These are phyloP conservation scores for Nannospalax galili DNA, from an alignment of 2,113 vertebrate species.

Conservation along the genomic window DNA sequence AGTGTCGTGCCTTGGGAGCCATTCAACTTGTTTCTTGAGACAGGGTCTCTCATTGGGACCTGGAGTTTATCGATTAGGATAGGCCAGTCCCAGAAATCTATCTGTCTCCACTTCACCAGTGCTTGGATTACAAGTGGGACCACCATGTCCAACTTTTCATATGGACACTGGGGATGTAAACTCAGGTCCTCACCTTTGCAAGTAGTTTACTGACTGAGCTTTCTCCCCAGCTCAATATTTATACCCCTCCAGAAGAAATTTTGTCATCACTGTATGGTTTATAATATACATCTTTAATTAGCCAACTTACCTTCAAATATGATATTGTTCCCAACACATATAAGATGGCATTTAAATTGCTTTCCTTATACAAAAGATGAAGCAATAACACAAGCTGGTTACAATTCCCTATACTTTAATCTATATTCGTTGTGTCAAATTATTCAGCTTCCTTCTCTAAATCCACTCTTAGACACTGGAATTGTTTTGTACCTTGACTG, in stretches of 20 bases:
- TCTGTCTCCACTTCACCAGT: not conserved
- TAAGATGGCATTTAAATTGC: conserved; percentile 11
- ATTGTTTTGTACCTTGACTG: not conserved
- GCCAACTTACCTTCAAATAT: not conserved
- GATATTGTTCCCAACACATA: not conserved
- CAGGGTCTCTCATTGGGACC: not conserved
- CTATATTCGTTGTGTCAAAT: not conserved
- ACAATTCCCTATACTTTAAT: conserved; percentile 1
- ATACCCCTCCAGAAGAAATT: not conserved
- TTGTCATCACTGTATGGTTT: not conserved
- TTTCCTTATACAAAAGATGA: not conserved
- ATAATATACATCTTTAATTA: not conserved
- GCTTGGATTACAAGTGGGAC: not conserved
- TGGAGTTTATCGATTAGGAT: not conserved
- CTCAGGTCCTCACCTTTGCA: not conserved
- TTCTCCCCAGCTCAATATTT: not conserved
- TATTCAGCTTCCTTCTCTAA: not conserved
- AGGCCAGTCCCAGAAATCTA: not conserved
- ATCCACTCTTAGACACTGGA: not conserved
- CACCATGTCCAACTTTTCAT: not conserved
- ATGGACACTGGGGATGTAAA: not conserved
- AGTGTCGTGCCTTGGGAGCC: not conserved
- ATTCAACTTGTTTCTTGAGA: not conserved
- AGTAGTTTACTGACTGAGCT: not conserved
- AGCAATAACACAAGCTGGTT: conserved; percentile 37